A percentile compares a stretch with the other conserved stretches of the same genome.
phyloP scores from a whole-genome alignment of 2,888 invertebrate genomes.

The Lithophane leautieri region DNA sequence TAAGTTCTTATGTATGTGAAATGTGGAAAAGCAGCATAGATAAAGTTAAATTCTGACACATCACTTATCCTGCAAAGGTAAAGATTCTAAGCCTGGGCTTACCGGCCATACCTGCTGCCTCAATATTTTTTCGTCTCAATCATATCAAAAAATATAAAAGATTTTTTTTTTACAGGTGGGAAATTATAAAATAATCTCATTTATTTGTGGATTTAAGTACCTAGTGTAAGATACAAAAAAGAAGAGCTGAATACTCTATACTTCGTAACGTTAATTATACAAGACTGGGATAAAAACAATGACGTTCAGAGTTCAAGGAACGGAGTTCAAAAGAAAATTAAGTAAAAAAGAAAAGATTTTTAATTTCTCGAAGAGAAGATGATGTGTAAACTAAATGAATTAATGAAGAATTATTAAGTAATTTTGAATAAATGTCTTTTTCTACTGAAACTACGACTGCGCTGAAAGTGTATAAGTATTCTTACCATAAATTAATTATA shows the following conservation, averaged over 20 bases:
- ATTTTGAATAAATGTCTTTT: neutral
- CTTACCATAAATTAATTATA: neutral
- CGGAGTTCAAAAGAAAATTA: slow-evolving; percentile 2
- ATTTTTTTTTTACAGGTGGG: slow-evolving; percentile 27
- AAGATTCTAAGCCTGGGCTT: neutral
- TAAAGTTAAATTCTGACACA: neutral
- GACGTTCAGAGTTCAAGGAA: neutral
- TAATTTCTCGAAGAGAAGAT: slow-evolving; percentile 2
- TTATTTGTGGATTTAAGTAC: slow-evolving; percentile 32
- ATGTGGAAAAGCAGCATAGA: too few species aligned
- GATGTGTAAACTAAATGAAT: neutral
- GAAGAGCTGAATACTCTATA: slow-evolving; percentile 8
- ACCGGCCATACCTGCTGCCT: too few species aligned
- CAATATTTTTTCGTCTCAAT: too few species aligned
- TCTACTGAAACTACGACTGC: neutral
- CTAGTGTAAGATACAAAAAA: slow-evolving; percentile 4
- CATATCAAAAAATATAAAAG: neutral
- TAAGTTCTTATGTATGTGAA: too few species aligned
- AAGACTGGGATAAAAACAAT: neutral
- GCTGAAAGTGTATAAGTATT: neutral
- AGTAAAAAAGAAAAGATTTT: neutral
- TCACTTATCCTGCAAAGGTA: neutral
- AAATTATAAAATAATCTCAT: slow-evolving; percentile 19
- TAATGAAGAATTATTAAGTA: neutral
- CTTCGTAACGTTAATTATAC: slow-evolving; percentile 10